Evolutionary conservation across 2,797 vertebrate genomes (phyloP).

Genomic region (Ctenopoma kingsleyae): DNA sequence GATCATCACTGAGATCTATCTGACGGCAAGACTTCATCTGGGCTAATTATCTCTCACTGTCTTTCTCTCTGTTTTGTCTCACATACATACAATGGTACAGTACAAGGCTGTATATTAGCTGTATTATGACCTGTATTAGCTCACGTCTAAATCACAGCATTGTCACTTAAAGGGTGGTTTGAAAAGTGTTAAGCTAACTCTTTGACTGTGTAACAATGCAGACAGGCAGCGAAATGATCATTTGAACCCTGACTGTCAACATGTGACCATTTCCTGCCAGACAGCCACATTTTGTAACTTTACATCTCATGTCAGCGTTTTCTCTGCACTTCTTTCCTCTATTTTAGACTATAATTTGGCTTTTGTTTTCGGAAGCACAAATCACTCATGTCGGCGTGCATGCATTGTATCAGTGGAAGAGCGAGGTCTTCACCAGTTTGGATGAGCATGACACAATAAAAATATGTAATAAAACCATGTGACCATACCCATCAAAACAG

Average conservation of each 20-base stretch:
- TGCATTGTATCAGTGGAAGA: not conserved
- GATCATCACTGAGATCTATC: constrained; percentile 55
- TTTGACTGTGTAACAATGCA: not conserved
- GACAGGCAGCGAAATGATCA: constrained; percentile 4
- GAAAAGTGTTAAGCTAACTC: not conserved
- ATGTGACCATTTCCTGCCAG: constrained; percentile 57
- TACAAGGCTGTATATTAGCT: not conserved
- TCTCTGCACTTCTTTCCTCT: constrained; percentile 25
- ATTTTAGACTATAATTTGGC: constrained; percentile 25
- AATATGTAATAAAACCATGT: too few species aligned
- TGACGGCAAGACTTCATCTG: constrained; percentile 27
- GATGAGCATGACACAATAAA: not conserved
- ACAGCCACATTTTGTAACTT: constrained; percentile 42
- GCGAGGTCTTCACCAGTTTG: not conserved
- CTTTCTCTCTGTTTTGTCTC: constrained; percentile 4
- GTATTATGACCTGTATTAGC: not conserved
- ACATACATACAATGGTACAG: too few species aligned
- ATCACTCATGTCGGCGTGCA: not conserved
- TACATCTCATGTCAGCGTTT: constrained; percentile 43
- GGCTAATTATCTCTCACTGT: constrained; percentile 23
- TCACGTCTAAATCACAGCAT: constrained; percentile 10
- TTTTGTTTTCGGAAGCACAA: constrained; percentile 1
- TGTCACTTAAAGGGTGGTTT: not conserved
- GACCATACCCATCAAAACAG: too few species aligned
- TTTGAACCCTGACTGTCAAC: constrained; percentile 13